Evolutionary conservation across 2,113 vertebrate species (phyloP), one percentile per base, ranked within the genome.

Genomic region (Bufo bufo): DNA sequence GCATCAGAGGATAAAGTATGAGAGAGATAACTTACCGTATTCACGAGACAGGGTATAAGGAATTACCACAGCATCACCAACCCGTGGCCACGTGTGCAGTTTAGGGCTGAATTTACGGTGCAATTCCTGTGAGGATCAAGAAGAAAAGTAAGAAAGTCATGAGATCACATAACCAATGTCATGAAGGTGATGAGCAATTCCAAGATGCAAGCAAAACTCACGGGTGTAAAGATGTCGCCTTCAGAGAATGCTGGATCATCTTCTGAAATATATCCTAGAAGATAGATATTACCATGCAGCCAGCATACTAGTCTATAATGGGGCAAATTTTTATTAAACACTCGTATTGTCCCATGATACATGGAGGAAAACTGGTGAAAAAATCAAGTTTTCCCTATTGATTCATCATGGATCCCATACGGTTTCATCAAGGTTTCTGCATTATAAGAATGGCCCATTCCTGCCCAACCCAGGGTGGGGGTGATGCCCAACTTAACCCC

Each of bases 211-310:
- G 50, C n/a, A 75, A 56, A 5, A 89, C 91, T 91, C 86, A 93
- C 93, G 0, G 85, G 72, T 63, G 83, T 87, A 56, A 93, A 77
- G 66, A 94, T 93, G 56, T 93, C 93, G 0, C 93, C 93, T 66
- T 94, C 92, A 0, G 23, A 94, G 89, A 54, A 91, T 92, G 75
- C 91, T 91, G 93, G 91, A 4, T 91, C 90, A 3, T 91, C 90
- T 69, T 90, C 85, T 0, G 91, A 90, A n/a, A 92, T 90, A 19
- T 93, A 80, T 0, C 75, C 93, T 94, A 61, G 72, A 79, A 43
- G 23, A 52, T 3, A 66, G 54, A 77, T 10, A 19, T 3, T 9
- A 49, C 16, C 17, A 71, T 43, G 69, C 14, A 14, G 12, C 12
- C 11, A 71, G 4, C 4, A 43, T 71, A 9, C 65, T 11, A 33